These are phyloP conservation scores for Paracentrotus lividus DNA, from an alignment of 53 echinoderm and acorn worm genomes.

Conservation along the genomic window DNA sequence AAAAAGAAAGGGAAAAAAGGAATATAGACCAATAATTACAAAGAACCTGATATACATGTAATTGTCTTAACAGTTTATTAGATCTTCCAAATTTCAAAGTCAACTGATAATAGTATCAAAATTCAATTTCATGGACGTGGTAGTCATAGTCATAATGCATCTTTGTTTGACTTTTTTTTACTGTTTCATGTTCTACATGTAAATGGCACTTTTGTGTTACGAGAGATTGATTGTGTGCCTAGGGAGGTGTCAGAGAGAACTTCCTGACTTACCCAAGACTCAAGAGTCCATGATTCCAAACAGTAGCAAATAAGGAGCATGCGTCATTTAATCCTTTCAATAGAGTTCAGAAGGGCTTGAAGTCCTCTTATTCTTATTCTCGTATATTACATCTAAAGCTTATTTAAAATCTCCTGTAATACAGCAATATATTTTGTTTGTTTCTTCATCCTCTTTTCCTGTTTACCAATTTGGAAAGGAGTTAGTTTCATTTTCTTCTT, in stretches of 20 bases:
- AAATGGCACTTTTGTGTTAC: not conserved
- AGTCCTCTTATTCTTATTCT: not conserved
- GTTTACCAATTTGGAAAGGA: not conserved
- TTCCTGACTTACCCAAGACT: no score
- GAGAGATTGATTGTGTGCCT: not conserved
- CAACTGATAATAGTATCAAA: no score
- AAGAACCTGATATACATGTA: no score
- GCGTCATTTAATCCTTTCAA: not conserved
- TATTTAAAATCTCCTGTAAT: not conserved
- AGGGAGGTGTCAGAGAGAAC: not conserved
- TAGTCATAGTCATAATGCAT: no score
- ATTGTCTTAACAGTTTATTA: no score
- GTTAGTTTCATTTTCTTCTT: not conserved
- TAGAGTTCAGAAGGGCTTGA: not conserved
- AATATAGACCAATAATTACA: no score
- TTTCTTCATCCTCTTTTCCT: not conserved
- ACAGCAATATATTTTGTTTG: not conserved
- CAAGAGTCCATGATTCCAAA: not conserved
- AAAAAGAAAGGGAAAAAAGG: no score
- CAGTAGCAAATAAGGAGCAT: not conserved
- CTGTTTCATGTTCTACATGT: no score
- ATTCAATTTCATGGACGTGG: no score
- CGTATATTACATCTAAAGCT: constrained; percentile 13
- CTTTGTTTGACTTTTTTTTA: no score
- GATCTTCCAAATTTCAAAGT: no score